Evolutionary conservation across 2,888 invertebrate genomes (phyloP).

Genomic region (Marronus borbonicus): DNA sequence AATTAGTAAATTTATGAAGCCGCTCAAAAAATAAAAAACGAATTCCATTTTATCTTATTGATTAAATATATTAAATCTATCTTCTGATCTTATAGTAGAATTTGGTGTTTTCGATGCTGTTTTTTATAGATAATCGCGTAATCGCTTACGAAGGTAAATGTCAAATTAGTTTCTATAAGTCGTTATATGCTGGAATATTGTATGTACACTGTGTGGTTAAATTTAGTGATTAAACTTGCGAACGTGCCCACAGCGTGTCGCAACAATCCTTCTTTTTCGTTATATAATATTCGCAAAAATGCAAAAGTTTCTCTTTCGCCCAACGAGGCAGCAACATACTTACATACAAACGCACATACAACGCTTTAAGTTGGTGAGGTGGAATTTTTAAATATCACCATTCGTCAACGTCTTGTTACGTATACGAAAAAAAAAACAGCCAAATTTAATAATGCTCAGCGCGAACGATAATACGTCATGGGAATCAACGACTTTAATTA

Average conservation of each 20-base stretch:
- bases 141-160: too few relatives aligned
- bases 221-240: conserved; percentile 21
- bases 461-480: conserved; percentile 18
- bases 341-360: not conserved
- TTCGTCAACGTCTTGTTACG: conserved; percentile 34
- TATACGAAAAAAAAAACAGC: not conserved
- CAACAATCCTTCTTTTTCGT: conserved; percentile 29
- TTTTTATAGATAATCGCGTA: too few relatives aligned
- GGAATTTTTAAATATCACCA: conserved; percentile 35
- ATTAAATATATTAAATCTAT: not conserved
- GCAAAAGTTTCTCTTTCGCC: conserved; percentile 31
- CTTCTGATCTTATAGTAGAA: not conserved
- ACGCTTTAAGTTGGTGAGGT: conserved; percentile 4
- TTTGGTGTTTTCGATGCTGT: too few relatives aligned
- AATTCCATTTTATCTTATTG: not conserved
- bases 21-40: too few relatives aligned
- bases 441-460: conserved; percentile 25
- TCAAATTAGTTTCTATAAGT: not conserved
- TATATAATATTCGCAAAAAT: conserved; percentile 40
- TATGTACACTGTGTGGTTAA: not conserved
- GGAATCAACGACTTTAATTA: conserved; percentile 21
- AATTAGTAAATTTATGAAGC: too few relatives aligned
- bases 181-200: not conserved
- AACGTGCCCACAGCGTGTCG: conserved; percentile 34
- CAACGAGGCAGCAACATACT: not conserved